These are phyloP conservation scores for Philopedon plagiatum DNA, from an alignment of 2,888 invertebrate genomes.

Conservation along the genomic window DNA sequence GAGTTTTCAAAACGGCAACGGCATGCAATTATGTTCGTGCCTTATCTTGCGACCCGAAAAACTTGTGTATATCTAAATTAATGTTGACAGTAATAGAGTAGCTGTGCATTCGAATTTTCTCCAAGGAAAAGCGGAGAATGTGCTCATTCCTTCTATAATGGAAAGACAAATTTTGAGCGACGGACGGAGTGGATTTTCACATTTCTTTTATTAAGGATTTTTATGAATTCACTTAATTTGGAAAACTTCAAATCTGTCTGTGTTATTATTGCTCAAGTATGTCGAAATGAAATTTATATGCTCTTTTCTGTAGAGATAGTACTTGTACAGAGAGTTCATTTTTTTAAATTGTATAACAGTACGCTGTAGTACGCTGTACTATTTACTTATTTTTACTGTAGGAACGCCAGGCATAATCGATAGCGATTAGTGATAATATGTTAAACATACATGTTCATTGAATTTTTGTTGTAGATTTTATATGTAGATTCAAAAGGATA, in stretches of 20 bases:
- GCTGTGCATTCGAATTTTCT: slow-evolving; percentile 52
- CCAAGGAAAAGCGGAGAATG: slow-evolving; percentile 47
- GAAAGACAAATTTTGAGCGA: slow-evolving; percentile 50
- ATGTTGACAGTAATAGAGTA: slow-evolving; percentile 61
- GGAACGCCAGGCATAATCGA: too few relatives aligned
- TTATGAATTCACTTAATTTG: slow-evolving; percentile 45
- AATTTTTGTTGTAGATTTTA: too few relatives aligned
- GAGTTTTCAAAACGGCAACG: slow-evolving; percentile 54
- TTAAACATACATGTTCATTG: too few relatives aligned
- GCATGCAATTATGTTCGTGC: slow-evolving; percentile 60
- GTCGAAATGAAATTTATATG: slow-evolving; percentile 21
- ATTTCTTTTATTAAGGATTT: slow-evolving; percentile 46
- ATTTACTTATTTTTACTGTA: slow-evolving; percentile 3
- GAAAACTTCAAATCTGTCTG: slow-evolving; percentile 26
- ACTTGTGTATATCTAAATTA: slow-evolving; percentile 60
- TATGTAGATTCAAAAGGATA: too few relatives aligned
- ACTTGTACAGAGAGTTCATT: too few relatives aligned
- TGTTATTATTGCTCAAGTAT: not conserved
- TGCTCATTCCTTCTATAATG: slow-evolving; percentile 47
- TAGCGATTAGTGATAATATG: too few relatives aligned
- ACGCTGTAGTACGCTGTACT: too few relatives aligned
- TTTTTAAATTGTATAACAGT: not conserved
- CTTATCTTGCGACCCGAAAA: slow-evolving; percentile 55
- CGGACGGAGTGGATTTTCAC: slow-evolving; percentile 48
- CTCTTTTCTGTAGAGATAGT: not conserved